These are phyloP conservation scores for Ormyrus thymus DNA, from an alignment of 2,888 invertebrate genomes.

Conservation along the genomic window DNA sequence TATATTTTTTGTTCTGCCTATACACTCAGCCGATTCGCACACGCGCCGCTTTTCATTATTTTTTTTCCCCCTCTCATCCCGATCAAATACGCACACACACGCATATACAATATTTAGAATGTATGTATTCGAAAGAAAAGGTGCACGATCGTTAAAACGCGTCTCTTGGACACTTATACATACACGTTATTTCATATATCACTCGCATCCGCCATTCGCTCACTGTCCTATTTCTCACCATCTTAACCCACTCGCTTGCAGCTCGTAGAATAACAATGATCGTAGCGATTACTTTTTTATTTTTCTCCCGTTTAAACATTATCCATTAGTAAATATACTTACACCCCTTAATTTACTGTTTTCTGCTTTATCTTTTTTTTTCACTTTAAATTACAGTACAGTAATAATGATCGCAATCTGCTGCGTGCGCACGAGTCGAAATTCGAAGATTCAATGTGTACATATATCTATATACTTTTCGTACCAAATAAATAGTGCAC, in stretches of 20 bases:
- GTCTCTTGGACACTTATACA: conserved; percentile 1
- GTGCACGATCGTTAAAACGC: background rate
- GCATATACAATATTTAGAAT: conserved; percentile 4
- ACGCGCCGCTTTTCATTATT: background rate
- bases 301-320: conserved; percentile 28
- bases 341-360: conserved; percentile 28
- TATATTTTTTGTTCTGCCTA: conserved; percentile 8
- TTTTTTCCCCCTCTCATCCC: background rate
- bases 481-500: conserved; percentile 41
- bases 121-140: conserved; percentile 11
- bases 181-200: conserved; percentile 5
- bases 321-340: conserved; percentile 38
- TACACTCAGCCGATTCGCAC: conserved; percentile 20
- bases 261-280: conserved; percentile 46
- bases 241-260: conserved; percentile 30
- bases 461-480: conserved; percentile 20
- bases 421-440: conserved; percentile 23
- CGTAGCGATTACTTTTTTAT: conserved; percentile 32
- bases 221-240: background rate
- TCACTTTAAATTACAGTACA: conserved; percentile 8
- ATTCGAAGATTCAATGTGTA: conserved; percentile 26
- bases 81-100: conserved; percentile 22
- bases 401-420: conserved; percentile 27
- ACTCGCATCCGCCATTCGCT: conserved; percentile 13
- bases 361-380: background rate